phyloP scores from a whole-genome alignment of 2,113 vertebrate genomes.

The Phaetusa simplex region DNA sequence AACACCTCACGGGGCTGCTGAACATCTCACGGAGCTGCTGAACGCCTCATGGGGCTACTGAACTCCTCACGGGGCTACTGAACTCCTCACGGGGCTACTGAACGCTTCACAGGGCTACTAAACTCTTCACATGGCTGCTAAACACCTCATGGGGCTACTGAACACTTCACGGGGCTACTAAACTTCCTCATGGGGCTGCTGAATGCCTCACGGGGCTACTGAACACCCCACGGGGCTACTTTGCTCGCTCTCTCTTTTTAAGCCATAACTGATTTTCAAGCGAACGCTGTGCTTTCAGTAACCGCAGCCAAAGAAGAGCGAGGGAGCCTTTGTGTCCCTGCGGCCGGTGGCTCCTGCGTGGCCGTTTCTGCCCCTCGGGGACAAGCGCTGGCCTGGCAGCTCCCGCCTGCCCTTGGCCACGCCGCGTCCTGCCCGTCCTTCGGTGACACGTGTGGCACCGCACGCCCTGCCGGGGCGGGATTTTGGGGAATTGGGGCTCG shows the following conservation, averaged over 20 bases:
- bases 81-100: not conserved
- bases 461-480: fast-evolving
- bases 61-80: not conserved
- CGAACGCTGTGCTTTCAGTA: not conserved
- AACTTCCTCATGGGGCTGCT: not conserved
- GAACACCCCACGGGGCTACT: not conserved
- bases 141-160: not conserved
- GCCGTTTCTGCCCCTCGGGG: not conserved
- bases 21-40: not conserved
- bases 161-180: not conserved
- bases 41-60: not conserved
- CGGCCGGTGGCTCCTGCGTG: not conserved
- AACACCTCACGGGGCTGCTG: not conserved
- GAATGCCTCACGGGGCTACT: not conserved
- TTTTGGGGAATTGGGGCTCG: not conserved
- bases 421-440: not conserved
- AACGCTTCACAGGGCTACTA: not conserved
- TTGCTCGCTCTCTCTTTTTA: not conserved
- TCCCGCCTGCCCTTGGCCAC: not conserved
- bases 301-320: not conserved
- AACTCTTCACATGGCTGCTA: not conserved
- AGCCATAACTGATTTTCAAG: not conserved
- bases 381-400: not conserved
- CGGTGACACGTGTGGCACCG: fast-evolving
- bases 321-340: not conserved